phyloP scores from a whole-genome alignment of 2,797 vertebrate species.

The Pogonophryne albipinna region DNA sequence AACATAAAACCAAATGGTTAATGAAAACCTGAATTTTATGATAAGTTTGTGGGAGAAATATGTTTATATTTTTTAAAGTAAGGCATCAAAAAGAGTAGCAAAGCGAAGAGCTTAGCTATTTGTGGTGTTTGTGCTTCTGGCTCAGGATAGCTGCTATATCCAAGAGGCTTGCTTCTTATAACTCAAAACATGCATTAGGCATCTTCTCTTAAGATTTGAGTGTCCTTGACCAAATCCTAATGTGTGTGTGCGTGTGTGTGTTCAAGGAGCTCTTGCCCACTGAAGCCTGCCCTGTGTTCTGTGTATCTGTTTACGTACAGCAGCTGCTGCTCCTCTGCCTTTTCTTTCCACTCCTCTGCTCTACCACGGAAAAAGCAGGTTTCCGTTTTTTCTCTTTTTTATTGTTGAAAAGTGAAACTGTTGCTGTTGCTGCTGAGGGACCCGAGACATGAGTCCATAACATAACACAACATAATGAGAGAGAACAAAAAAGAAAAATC shows the following conservation, averaged over 20 bases:
- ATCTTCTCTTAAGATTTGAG: background rate
- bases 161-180: background rate
- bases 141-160: background rate
- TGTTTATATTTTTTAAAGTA: background rate
- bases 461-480: background rate
- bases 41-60: background rate
- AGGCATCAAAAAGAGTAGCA: background rate
- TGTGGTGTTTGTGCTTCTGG: slow-evolving; percentile 7
- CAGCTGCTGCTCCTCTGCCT: slow-evolving; percentile 56
- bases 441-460: background rate
- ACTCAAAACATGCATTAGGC: background rate
- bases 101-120: too few species aligned
- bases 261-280: slow-evolving; percentile 28
- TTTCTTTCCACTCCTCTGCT: slow-evolving; percentile 36
- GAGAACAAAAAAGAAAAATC: background rate
- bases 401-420: slow-evolving; percentile 29
- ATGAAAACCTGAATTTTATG: background rate
- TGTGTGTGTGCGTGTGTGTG: slow-evolving; percentile 19
- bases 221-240: background rate
- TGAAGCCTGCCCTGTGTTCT: slow-evolving; percentile 50
- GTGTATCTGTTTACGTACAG: slow-evolving; percentile 62
- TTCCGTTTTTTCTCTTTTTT: slow-evolving; percentile 21
- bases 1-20: too few species aligned
- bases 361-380: slow-evolving; percentile 16
- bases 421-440: slow-evolving; percentile 2